These are phyloP conservation scores for Dione vanillae DNA, from an alignment of 2,888 invertebrate species.

Conservation along the genomic window DNA sequence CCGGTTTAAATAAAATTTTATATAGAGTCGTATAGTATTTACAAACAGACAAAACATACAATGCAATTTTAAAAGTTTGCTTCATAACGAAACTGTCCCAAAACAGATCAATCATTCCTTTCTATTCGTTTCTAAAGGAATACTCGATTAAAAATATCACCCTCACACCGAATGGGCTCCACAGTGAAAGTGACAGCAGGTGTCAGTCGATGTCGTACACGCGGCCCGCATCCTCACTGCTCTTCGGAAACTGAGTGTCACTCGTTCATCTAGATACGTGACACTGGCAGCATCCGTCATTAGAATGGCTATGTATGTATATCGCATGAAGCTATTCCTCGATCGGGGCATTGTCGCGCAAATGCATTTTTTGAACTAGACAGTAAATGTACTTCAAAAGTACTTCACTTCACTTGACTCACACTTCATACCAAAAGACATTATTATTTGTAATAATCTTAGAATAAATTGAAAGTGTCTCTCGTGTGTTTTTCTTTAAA, in stretches of 20 bases:
- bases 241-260: background rate
- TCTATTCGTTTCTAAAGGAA: background rate
- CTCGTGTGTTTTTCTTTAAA: conserved; percentile 8
- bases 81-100: background rate
- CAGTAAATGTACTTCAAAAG: background rate
- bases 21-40: too few species aligned
- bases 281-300: background rate
- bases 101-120: background rate
- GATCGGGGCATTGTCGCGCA: too few species aligned
- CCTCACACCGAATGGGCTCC: background rate
- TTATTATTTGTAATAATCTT: background rate
- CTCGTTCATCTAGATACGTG: background rate
- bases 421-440: too few species aligned
- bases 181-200: conserved; percentile 4
- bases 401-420: too few species aligned
- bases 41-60: background rate
- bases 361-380: too few species aligned
- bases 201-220: background rate
- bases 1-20: background rate
- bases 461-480: background rate
- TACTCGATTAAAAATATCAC: background rate
- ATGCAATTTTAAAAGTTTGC: background rate
- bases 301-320: too few species aligned
- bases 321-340: background rate
- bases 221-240: background rate